These are phyloP conservation scores for Campopleginae sp. DNA, from an alignment of 2,888 invertebrate species.

Conservation along the genomic window DNA sequence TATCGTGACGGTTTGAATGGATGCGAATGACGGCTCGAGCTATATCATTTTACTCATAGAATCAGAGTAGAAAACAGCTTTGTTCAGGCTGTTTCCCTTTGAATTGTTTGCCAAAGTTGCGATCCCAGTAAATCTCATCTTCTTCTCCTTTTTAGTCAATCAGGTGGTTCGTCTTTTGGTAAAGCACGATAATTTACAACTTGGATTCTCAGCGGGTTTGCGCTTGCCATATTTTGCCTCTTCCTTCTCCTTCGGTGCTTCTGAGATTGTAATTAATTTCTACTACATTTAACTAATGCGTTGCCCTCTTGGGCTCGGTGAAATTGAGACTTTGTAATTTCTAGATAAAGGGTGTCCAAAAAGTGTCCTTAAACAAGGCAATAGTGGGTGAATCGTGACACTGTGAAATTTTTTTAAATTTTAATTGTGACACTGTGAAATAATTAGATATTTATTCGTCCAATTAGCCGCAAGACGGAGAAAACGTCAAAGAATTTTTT, in stretches of 20 bases:
- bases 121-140: conserved; percentile 13
- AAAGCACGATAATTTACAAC: neutral
- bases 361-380: neutral
- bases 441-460: neutral
- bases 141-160: conserved; percentile 22
- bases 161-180: conserved; percentile 22
- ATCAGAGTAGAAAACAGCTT: conserved; percentile 5
- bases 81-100: neutral
- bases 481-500: neutral
- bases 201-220: conserved; percentile 7
- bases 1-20: neutral
- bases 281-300: conserved; percentile 3
- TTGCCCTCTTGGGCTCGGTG: neutral
- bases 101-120: conserved; percentile 32
- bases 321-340: conserved; percentile 21
- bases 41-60: neutral
- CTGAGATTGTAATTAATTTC: conserved; percentile 31
- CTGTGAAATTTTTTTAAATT: no score
- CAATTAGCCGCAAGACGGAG: neutral
- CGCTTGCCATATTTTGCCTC: neutral
- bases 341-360: neutral
- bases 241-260: neutral
- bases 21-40: conserved; percentile 22
- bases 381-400: neutral
- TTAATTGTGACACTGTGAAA: no score